phyloP scores from a whole-genome alignment of 1,140 invertebrate species.

The Leptonema lineaticorne region DNA sequence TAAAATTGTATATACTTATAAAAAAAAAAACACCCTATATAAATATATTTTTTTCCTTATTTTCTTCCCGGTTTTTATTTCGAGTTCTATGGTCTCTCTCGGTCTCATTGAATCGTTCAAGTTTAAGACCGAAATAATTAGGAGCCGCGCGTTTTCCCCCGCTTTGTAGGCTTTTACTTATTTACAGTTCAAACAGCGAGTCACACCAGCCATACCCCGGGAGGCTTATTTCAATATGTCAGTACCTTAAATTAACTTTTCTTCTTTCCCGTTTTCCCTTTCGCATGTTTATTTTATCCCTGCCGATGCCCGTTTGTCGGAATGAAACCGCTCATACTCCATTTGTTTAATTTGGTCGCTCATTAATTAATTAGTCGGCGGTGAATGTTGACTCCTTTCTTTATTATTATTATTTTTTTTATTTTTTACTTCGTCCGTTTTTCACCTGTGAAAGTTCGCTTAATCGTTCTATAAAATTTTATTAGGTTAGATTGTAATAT shows the following conservation, averaged over 20 bases:
- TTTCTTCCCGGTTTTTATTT: slow-evolving; percentile 1
- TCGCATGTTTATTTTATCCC: slow-evolving; percentile 16
- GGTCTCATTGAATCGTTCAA: slow-evolving; percentile 22
- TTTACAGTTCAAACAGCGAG: slow-evolving; percentile 28
- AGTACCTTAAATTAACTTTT: slow-evolving; percentile 28
- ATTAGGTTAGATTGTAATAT: no score
- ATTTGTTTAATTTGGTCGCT: neutral
- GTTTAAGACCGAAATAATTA: slow-evolving; percentile 27
- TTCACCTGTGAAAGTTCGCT: no score
- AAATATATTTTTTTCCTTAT: slow-evolving; percentile 14
- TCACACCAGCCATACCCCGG: slow-evolving; percentile 1
- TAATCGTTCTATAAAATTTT: no score
- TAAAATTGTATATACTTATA: no score
- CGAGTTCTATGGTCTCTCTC: neutral
- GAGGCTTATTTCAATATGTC: slow-evolving; percentile 28
- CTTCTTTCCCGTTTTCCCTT: neutral
- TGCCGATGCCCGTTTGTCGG: slow-evolving; percentile 11
- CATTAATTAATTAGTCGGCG: slow-evolving; percentile 10
- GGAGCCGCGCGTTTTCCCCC: slow-evolving; percentile 2
- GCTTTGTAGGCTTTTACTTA: slow-evolving; percentile 22
- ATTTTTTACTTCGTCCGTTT: no score
- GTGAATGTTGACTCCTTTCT: no score
- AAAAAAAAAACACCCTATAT: no score
- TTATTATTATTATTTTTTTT: no score
- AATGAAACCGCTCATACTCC: slow-evolving; percentile 4